A percentile compares a stretch with the other conserved stretches of the same genome.
Evolutionary conservation across 2,888 invertebrate species (phyloP).

Genomic region (Philereme vetulata): DNA sequence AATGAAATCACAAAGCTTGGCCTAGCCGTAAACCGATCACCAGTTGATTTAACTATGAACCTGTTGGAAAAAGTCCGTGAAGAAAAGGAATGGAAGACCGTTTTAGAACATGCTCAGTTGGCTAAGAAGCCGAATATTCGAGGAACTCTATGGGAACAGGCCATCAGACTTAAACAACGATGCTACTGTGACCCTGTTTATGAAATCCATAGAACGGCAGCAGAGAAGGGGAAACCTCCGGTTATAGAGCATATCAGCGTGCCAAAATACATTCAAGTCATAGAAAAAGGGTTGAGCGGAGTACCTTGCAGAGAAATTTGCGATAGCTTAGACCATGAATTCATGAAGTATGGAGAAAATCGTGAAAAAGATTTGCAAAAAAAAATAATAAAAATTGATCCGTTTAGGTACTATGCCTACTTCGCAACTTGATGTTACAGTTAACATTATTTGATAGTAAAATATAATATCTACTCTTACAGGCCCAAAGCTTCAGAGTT

Average conservation of each 20-base stretch:
- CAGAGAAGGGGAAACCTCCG: constrained; percentile 60
- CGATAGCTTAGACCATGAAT: constrained; percentile 53
- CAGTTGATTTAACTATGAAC: constrained; percentile 70
- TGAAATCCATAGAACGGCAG: constrained; percentile 61
- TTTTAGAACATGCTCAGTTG: constrained; percentile 66
- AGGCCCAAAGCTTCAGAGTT: constrained; percentile 61
- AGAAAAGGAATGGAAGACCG: constrained; percentile 64
- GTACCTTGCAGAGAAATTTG: constrained; percentile 47
- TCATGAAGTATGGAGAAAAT: constrained; percentile 53
- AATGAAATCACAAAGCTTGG: constrained; percentile 59
- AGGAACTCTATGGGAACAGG: constrained; percentile 62
- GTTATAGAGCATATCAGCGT: constrained; percentile 67
- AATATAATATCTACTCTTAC: constrained; percentile 19
- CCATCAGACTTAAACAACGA: constrained; percentile 57
- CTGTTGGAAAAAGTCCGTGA: constrained; percentile 56
- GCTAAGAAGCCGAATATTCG: constrained; percentile 53
- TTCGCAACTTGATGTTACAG: background rate
- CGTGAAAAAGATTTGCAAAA: constrained; percentile 56
- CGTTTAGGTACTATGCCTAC: constrained; percentile 54
- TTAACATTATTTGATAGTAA: background rate
- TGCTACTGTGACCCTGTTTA: constrained; percentile 65
- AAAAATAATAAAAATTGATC: constrained; percentile 63
- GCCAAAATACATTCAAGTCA: constrained; percentile 58
- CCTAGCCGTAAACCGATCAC: constrained; percentile 48
- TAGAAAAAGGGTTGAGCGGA: constrained; percentile 64